phyloP scores from a whole-genome alignment of 2,888 invertebrate genomes.

The Acronicta psi region DNA sequence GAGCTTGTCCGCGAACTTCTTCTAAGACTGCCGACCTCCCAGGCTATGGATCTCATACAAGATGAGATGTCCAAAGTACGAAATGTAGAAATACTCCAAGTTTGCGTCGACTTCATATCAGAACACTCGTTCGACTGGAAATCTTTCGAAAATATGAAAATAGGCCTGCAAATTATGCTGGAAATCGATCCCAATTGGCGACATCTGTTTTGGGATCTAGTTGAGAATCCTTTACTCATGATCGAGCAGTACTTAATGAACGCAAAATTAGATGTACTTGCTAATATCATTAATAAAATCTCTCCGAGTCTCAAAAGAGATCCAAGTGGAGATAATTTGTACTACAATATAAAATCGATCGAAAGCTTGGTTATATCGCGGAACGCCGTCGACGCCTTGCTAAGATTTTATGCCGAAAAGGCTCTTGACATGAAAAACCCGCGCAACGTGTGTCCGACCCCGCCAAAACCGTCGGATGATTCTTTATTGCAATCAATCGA shows the following conservation, averaged over 20 bases:
- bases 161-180: slow-evolving; percentile 92
- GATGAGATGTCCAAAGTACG: slow-evolving; percentile 90
- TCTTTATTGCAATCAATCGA: slow-evolving; percentile 90
- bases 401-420: slow-evolving; percentile 94
- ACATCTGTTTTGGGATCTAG: slow-evolving; percentile 90
- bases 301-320: slow-evolving; percentile 81
- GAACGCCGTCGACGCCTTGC: slow-evolving; percentile 91
- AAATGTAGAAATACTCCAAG: slow-evolving; percentile 90
- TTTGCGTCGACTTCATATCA: slow-evolving; percentile 90
- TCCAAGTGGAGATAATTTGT: slow-evolving; percentile 85
- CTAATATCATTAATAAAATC: slow-evolving; percentile 89
- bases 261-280: slow-evolving; percentile 92
- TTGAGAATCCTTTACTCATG: slow-evolving; percentile 92
- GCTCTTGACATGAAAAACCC: slow-evolving; percentile 92
- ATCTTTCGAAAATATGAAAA: slow-evolving; percentile 89
- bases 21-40: slow-evolving; percentile 87
- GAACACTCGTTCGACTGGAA: slow-evolving; percentile 84
- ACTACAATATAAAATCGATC: slow-evolving; percentile 89
- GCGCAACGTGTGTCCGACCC: slow-evolving; percentile 72
- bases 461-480: slow-evolving; percentile 84
- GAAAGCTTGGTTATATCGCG: slow-evolving; percentile 88
- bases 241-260: slow-evolving; percentile 97
- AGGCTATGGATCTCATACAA: slow-evolving; percentile 90
- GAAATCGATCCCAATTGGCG: slow-evolving; percentile 89
- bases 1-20: slow-evolving; percentile 87